Evolutionary conservation across 2,888 invertebrate species (phyloP).

Genomic region (Peribatodes rhomboidaria): DNA sequence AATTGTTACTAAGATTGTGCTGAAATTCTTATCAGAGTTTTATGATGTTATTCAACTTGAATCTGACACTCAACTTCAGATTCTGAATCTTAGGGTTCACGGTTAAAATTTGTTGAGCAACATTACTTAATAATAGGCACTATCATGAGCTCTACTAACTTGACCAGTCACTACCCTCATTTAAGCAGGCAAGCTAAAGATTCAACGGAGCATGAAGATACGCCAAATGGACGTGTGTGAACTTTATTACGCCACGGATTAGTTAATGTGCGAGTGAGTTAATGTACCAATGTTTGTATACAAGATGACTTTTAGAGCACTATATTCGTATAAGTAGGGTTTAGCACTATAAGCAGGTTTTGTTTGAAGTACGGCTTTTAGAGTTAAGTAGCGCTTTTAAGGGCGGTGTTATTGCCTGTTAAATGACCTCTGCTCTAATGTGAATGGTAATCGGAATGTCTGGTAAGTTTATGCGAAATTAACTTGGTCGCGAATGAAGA

Average conservation of each 20-base stretch:
- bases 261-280: constrained; percentile 29
- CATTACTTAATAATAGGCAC: too few relatives aligned
- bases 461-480: not conserved
- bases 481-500: not conserved
- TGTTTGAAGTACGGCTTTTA: constrained; percentile 6
- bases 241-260: constrained; percentile 45
- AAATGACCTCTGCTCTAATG: not conserved
- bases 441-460: not conserved
- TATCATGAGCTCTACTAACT: not conserved
- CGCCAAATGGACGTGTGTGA: constrained; percentile 44
- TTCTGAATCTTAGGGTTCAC: too few relatives aligned
- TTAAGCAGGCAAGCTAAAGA: constrained; percentile 30
- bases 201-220: constrained; percentile 44
- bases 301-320: constrained; percentile 18
- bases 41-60: too few relatives aligned
- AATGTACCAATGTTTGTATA: constrained; percentile 27
- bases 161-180: constrained; percentile 11
- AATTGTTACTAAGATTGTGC: too few relatives aligned
- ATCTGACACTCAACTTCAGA: too few relatives aligned
- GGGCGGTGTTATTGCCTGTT: not conserved
- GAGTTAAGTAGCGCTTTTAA: not conserved
- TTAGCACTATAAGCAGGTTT: constrained; percentile 1
- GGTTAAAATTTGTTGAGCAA: too few relatives aligned
- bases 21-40: too few relatives aligned
- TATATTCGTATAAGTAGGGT: not conserved